A percentile compares a stretch with the other conserved stretches of the same genome.
phyloP scores from a whole-genome alignment of 2,888 invertebrate genomes.

The Trypoxylon attenuatum region DNA sequence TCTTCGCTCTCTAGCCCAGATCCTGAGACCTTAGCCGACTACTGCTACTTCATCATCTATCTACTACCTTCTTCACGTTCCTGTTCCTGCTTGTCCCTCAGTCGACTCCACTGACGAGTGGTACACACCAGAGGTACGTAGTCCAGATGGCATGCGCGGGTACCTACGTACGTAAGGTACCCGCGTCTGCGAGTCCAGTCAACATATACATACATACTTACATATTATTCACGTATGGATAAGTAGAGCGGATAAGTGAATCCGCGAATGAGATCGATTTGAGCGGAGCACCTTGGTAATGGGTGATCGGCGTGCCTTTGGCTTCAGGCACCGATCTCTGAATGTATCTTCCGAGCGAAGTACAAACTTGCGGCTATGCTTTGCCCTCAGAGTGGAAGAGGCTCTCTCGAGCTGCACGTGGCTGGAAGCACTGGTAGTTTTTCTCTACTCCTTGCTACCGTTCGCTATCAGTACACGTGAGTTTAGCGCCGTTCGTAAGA shows the following conservation, averaged over 20 bases:
- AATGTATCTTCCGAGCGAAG: slow-evolving; percentile 25
- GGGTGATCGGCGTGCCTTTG: slow-evolving; percentile 11
- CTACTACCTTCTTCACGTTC: neutral
- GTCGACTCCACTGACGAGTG: slow-evolving; percentile 22
- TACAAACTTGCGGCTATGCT: slow-evolving; percentile 36
- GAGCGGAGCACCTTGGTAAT: slow-evolving; percentile 21
- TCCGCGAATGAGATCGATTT: slow-evolving; percentile 3
- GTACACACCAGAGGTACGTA: slow-evolving; percentile 34
- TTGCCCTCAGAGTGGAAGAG: no score
- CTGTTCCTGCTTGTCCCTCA: slow-evolving; percentile 17
- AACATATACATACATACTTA: slow-evolving; percentile 19
- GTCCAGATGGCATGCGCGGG: slow-evolving; percentile 1
- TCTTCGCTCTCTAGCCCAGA: slow-evolving; percentile 17
- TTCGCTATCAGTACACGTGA: no score
- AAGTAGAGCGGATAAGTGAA: slow-evolving; percentile 8
- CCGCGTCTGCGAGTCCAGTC: slow-evolving; percentile 6
- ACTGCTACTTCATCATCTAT: neutral
- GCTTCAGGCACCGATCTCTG: slow-evolving; percentile 15
- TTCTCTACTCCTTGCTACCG: no score
- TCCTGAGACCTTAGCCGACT: neutral
- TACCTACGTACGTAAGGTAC: slow-evolving; percentile 3
- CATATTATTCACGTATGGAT: no score
- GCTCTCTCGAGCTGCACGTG: no score
- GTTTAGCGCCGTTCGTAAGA: no score
- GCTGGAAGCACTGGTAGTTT: no score